Evolutionary conservation across 2,797 vertebrate genomes (phyloP).

Genomic region (Gymnoscopelus braueri): DNA sequence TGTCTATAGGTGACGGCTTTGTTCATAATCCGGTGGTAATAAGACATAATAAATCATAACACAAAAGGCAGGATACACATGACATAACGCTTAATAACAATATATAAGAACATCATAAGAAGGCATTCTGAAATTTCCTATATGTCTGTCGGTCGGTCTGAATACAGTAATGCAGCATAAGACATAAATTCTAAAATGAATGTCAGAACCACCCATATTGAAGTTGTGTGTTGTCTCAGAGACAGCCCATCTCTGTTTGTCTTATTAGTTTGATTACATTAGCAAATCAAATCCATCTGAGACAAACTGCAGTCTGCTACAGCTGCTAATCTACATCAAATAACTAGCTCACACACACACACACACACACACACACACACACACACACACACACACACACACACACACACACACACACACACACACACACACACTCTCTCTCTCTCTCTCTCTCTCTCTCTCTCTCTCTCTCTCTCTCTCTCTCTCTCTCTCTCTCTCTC

Average conservation of each 20-base stretch:
- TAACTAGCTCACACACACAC: slow-evolving; percentile 85
- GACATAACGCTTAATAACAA: too few species aligned
- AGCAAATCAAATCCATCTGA: slow-evolving; percentile 99
- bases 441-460: too few species aligned
- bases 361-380: slow-evolving; percentile 30
- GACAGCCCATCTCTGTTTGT: slow-evolving; percentile 78
- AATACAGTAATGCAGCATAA: slow-evolving; percentile 7
- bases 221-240: slow-evolving; percentile 55
- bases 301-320: slow-evolving; percentile 94
- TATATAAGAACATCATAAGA: too few species aligned
- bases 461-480: too few species aligned
- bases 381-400: background rate
- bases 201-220: slow-evolving; percentile 42
- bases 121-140: too few species aligned
- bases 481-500: too few species aligned
- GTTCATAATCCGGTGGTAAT: too few species aligned
- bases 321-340: slow-evolving; percentile 98
- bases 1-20: too few species aligned
- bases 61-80: too few species aligned
- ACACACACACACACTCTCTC: background rate
- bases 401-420: slow-evolving; percentile 16
- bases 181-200: slow-evolving; percentile 30
- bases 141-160: too few species aligned
- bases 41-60: too few species aligned
- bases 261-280: slow-evolving; percentile 99